A percentile compares a stretch with the other conserved stretches of the same genome.
Conservation (phyloP, 2,113 vertebrate genomes). For the Myotis brandtii region DNA sequence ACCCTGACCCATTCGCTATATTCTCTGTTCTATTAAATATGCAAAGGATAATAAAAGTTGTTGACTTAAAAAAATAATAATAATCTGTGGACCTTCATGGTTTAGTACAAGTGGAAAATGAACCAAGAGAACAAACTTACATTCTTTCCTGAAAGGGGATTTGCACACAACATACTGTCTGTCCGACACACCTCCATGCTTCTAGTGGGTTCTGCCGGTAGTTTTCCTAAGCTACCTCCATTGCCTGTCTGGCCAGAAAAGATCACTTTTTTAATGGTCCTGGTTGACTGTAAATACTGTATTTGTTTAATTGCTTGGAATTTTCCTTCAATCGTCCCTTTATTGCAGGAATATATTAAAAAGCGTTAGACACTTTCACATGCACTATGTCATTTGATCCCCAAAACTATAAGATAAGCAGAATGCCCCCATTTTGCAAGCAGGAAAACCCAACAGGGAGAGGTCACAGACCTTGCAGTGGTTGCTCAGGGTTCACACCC, state of each 20-base stretch:
- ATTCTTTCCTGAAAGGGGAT: neutral
- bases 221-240: neutral
- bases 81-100: neutral
- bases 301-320: neutral
- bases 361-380: neutral
- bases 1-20: neutral
- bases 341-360: neutral
- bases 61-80: neutral
- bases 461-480: neutral
- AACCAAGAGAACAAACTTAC: neutral
- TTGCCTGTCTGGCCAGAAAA: neutral
- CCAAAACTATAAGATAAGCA: neutral
- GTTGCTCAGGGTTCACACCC: neutral
- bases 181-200: neutral
- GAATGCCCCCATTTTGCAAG: neutral
- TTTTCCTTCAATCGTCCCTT: neutral
- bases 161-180: neutral
- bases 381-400: neutral
- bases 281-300: neutral
- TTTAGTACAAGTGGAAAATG: neutral
- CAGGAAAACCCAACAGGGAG: neutral
- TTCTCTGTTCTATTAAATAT: conserved; percentile 1
- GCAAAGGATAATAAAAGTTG: conserved; percentile 57
- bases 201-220: neutral
- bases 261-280: neutral